Conservation (phyloP, 2,113 vertebrate species). For the Chrysochloris asiatica region DNA sequence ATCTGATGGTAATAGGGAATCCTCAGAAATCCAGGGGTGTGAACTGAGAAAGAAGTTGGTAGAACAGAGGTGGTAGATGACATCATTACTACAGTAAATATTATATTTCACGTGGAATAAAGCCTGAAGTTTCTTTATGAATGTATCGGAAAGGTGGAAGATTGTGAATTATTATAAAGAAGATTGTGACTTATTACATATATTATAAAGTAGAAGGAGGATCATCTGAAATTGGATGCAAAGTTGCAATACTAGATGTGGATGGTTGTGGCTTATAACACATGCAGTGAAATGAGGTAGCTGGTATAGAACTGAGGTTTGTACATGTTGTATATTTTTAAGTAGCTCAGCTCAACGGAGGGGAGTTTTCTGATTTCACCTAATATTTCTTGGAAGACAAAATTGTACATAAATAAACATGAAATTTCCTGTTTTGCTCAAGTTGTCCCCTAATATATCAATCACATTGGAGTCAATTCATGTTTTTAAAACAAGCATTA, state of each 20-base stretch:
- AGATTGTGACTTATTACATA: not conserved
- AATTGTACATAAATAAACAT: not conserved
- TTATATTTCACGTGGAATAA: no score
- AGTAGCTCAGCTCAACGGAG: not conserved
- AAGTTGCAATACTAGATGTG: not conserved
- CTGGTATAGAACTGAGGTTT: not conserved
- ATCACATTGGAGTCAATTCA: not conserved
- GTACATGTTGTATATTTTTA: not conserved
- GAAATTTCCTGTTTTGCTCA: not conserved
- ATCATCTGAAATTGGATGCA: not conserved
- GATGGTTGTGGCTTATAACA: not conserved
- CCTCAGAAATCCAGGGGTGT: not conserved
- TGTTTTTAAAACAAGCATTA: no score
- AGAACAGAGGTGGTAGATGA: not conserved
- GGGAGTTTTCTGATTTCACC: not conserved
- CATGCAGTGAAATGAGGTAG: not conserved
- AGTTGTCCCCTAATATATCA: no score
- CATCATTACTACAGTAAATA: no score
- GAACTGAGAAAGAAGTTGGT: not conserved
- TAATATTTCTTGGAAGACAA: not conserved
- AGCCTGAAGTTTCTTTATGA: no score
- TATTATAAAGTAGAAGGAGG: no score
- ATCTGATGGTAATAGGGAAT: not conserved
- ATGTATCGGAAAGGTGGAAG: not conserved
- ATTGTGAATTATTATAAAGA: not conserved